Evolutionary conservation across 2,888 invertebrate genomes (phyloP).

Genomic region (Calliopum simillimum): DNA sequence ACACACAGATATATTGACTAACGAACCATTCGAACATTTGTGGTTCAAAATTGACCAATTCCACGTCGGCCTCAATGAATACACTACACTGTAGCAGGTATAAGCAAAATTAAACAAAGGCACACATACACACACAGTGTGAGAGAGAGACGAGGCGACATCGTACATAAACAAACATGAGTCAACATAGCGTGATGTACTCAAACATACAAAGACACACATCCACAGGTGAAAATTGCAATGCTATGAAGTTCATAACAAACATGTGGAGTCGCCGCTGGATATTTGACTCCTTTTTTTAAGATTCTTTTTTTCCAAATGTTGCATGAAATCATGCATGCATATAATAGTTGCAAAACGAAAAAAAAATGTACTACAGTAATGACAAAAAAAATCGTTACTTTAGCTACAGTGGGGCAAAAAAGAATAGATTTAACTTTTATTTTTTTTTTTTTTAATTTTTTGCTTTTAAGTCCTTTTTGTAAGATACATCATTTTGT

Average conservation of each 20-base stretch:
- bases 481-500: no score
- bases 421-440: no score
- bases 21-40: slow-evolving; percentile 55
- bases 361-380: neutral
- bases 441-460: no score
- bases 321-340: slow-evolving; percentile 22
- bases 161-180: neutral
- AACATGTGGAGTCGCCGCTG: slow-evolving; percentile 19
- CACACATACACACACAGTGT: slow-evolving; percentile 36
- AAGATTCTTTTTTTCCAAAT: neutral
- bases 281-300: neutral
- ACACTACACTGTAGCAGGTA: slow-evolving; percentile 14
- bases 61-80: slow-evolving; percentile 43
- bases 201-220: no score
- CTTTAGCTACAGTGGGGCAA: no score
- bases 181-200: neutral
- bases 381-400: no score
- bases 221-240: slow-evolving; percentile 26
- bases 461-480: no score
- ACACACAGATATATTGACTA: slow-evolving; percentile 34
- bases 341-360: slow-evolving; percentile 8
- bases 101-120: slow-evolving; percentile 10
- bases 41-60: slow-evolving; percentile 56
- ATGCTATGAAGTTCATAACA: slow-evolving; percentile 23
- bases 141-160: slow-evolving; percentile 35